Percentiles rank a stretch among this genome's conserved stretches.
These are phyloP conservation scores for Branchellion lobata DNA, from an alignment of 2,888 invertebrate species.

Conservation along the genomic window DNA sequence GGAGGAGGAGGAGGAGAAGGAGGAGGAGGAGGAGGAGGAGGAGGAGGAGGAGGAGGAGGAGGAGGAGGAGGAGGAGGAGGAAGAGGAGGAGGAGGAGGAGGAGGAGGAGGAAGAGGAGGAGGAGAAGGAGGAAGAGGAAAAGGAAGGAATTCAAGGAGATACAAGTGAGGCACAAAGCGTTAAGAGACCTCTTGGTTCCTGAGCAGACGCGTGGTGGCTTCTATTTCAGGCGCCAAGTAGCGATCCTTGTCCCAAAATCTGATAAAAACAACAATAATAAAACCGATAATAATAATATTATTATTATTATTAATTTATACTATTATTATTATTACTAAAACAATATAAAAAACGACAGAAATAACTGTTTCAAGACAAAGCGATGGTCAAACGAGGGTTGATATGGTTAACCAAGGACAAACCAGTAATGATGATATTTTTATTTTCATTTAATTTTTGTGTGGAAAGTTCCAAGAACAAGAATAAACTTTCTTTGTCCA, in stretches of 20 bases:
- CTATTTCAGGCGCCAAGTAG: conserved; percentile 71
- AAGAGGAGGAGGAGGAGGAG: neutral
- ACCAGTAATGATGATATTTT: too few species aligned
- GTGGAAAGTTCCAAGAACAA: too few species aligned
- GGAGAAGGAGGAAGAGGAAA: neutral
- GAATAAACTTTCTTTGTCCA: too few species aligned
- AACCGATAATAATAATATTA: too few species aligned
- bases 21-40: neutral
- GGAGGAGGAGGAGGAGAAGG: neutral
- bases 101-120: neutral
- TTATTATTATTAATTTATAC: too few species aligned
- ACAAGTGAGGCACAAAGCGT: neutral
- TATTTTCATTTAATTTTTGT: too few species aligned
- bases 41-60: conserved; percentile 14
- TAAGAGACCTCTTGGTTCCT: conserved; percentile 59
- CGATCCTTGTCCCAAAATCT: conserved; percentile 70
- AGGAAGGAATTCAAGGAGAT: too few species aligned
- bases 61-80: conserved; percentile 8
- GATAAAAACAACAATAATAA: neutral
- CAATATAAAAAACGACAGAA: too few species aligned
- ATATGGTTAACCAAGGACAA: too few species aligned
- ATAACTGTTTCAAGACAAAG: too few species aligned
- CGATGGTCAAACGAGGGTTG: too few species aligned
- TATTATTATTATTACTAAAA: too few species aligned
- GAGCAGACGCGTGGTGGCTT: conserved; percentile 66